Evolutionary conservation across 2,888 invertebrate species (phyloP).

Genomic region (Orchestes rusci): DNA sequence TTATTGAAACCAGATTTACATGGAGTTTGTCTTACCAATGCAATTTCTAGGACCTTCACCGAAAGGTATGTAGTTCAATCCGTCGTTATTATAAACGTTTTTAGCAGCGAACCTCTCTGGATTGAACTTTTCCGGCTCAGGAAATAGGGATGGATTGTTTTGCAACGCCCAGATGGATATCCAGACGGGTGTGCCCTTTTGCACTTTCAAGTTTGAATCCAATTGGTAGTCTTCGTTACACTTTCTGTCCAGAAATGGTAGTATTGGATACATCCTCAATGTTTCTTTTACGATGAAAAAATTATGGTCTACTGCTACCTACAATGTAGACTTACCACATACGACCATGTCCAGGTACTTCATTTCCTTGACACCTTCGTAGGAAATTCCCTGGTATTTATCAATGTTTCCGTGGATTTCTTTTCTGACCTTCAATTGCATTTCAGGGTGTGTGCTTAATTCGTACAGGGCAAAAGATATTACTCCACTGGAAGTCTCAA

Average conservation of each 20-base stretch:
- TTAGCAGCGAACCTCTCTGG: slow-evolving; percentile 32
- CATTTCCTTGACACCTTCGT: slow-evolving; percentile 49
- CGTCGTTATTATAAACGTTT: slow-evolving; percentile 22
- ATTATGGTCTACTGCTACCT: too few relatives aligned
- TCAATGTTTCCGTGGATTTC: slow-evolving; percentile 45
- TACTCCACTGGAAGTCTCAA: slow-evolving; percentile 54
- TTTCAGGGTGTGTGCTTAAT: slow-evolving; percentile 47
- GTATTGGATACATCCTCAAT: slow-evolving; percentile 41
- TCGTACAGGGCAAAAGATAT: slow-evolving; percentile 51
- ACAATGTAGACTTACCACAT: slow-evolving; percentile 22
- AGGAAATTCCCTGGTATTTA: slow-evolving; percentile 46
- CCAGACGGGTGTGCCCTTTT: slow-evolving; percentile 37
- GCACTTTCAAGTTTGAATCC: slow-evolving; percentile 31
- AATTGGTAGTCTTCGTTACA: slow-evolving; percentile 34
- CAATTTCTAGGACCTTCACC: slow-evolving; percentile 34
- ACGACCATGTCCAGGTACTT: slow-evolving; percentile 44
- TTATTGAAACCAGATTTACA: background rate
- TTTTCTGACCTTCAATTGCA: slow-evolving; percentile 48
- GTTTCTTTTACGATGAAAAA: slow-evolving; percentile 38
- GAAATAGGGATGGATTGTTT: slow-evolving; percentile 31
- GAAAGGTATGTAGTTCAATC: slow-evolving; percentile 31
- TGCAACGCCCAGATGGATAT: slow-evolving; percentile 33
- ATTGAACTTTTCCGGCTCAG: slow-evolving; percentile 31
- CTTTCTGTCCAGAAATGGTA: slow-evolving; percentile 34
- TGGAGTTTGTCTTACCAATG: slow-evolving; percentile 33